phyloP scores from a whole-genome alignment of 2,888 invertebrate genomes.

The Diplazon laetatorius region DNA sequence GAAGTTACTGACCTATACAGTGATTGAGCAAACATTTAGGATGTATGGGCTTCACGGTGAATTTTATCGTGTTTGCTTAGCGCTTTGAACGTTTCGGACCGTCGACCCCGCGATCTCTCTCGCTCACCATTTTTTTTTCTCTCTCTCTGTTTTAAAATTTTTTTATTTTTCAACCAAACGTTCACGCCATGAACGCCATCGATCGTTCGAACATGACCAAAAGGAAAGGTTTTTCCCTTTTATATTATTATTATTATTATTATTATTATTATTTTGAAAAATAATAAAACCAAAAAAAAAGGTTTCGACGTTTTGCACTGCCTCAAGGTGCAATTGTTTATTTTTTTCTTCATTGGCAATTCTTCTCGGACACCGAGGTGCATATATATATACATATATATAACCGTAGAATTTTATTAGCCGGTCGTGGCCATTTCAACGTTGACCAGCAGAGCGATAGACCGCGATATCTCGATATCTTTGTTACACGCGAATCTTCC shows the following conservation, averaged over 20 bases:
- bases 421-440: conserved; percentile 72
- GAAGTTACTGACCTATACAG: conserved; percentile 42
- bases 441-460: conserved; percentile 75
- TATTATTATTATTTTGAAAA: too few species aligned
- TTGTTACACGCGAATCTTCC: conserved; percentile 44
- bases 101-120: conserved; percentile 24
- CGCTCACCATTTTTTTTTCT: too few species aligned
- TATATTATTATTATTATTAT: not conserved
- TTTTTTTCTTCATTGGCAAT: too few species aligned
- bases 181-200: not conserved
- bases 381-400: too few species aligned
- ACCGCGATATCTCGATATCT: conserved; percentile 69
- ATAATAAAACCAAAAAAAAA: not conserved
- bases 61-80: conserved; percentile 30
- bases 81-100: conserved; percentile 20
- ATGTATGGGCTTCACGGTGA: not conserved
- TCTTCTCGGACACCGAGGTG: conserved; percentile 11
- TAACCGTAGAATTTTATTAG: conserved; percentile 71
- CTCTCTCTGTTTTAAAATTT: conserved; percentile 7
- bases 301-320: too few species aligned
- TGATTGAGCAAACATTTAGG: conserved; percentile 28
- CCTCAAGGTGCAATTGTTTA: too few species aligned
- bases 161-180: too few species aligned
- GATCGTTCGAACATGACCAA: conserved; percentile 17
- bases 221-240: not conserved